phyloP scores from a whole-genome alignment of 37 sponge, comb jelly and placozoan species.

The Theonella swinhoei region DNA sequence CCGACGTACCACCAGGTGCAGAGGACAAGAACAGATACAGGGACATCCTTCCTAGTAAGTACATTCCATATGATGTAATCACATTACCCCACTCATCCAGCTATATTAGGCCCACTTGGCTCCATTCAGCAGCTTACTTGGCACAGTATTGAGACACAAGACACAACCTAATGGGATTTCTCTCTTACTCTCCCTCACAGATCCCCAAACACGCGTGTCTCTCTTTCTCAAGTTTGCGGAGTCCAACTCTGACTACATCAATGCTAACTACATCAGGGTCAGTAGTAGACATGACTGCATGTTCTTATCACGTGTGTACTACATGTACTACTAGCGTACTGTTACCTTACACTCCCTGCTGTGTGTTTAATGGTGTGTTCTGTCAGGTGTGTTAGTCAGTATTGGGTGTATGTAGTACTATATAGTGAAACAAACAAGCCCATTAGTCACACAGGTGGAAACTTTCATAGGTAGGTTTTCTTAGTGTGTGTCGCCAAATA shows the following conservation, averaged over 20 bases:
- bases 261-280: constrained; percentile 87
- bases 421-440: too few species aligned
- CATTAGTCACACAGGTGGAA: too few species aligned
- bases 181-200: neutral
- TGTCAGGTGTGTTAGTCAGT: too few species aligned
- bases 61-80: neutral
- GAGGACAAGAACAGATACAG: constrained; percentile 89
- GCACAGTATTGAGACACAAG: neutral
- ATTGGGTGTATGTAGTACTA: too few species aligned
- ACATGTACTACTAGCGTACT: too few species aligned
- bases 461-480: too few species aligned
- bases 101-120: neutral
- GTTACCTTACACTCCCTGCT: too few species aligned
- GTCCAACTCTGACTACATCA: constrained; percentile 89
- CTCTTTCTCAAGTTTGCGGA: constrained; percentile 85
- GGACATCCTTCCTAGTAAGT: constrained; percentile 86
- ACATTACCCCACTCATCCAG: neutral
- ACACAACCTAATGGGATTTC: neutral
- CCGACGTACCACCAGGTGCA: constrained; percentile 86
- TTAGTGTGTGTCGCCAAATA: too few species aligned
- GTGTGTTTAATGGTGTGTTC: too few species aligned
- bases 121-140: neutral
- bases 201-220: constrained; percentile 73
- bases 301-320: neutral
- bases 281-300: neutral